Conservation (phyloP, 2,797 vertebrate species). For the Podarcis siculus region DNA sequence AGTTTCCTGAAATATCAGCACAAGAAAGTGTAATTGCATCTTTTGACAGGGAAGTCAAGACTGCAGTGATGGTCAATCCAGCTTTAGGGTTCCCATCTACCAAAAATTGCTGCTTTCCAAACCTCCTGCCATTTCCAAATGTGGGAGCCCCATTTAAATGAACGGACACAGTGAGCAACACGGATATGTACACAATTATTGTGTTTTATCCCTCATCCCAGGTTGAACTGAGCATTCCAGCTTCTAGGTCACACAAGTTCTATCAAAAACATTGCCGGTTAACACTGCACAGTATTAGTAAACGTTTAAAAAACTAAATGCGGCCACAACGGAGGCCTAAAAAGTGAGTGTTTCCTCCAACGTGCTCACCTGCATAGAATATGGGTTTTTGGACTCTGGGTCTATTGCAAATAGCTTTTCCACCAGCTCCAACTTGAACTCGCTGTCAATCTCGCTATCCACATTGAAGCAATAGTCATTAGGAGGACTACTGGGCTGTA, state of each 20-base stretch:
- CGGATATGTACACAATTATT: neutral
- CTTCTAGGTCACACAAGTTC: neutral
- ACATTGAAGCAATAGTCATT: slow-evolving; percentile 89
- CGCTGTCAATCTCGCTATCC: slow-evolving; percentile 91
- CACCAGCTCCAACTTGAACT: slow-evolving; percentile 95
- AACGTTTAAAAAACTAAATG: neutral
- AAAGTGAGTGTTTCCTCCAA: slow-evolving; percentile 11
- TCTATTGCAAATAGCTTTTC: slow-evolving; percentile 98
- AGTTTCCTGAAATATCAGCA: slow-evolving; percentile 78
- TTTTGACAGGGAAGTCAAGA: neutral
- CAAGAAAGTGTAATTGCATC: neutral
- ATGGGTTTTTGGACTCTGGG: slow-evolving; percentile 90
- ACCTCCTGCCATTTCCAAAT: neutral
- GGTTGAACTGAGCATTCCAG: neutral
- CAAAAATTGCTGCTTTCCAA: neutral
- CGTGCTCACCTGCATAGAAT: slow-evolving; percentile 87
- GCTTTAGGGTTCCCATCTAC: neutral
- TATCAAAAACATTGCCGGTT: neutral
- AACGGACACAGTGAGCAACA: neutral
- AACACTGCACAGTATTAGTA: neutral
- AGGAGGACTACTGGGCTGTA: slow-evolving; percentile 83
- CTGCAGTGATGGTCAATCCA: neutral
- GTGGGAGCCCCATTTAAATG: neutral
- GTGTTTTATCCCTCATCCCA: neutral
- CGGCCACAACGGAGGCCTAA: no score